phyloP scores from a whole-genome alignment of 1,140 invertebrate genomes.

The Bombus fervidus region DNA sequence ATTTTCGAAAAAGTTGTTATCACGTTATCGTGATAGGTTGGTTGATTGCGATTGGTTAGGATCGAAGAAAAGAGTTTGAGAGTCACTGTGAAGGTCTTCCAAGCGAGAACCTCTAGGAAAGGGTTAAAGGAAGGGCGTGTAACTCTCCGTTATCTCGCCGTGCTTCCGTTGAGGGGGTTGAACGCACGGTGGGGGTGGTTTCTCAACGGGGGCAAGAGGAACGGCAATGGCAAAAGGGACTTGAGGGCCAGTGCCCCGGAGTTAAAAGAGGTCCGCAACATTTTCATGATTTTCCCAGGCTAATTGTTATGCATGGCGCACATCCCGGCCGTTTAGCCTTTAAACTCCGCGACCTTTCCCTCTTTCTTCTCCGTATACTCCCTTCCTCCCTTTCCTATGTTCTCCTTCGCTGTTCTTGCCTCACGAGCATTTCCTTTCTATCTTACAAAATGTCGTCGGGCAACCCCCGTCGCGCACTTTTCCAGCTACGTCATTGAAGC shows the following conservation, averaged over 20 bases:
- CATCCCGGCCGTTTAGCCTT: slow-evolving; percentile 77
- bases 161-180: slow-evolving; percentile 74
- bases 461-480: slow-evolving; percentile 39
- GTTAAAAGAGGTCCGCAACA: slow-evolving; percentile 78
- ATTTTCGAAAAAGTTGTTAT: not conserved
- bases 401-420: not conserved
- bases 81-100: slow-evolving; percentile 59
- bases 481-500: slow-evolving; percentile 51
- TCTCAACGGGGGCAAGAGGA: slow-evolving; percentile 46
- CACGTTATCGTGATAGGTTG: not conserved
- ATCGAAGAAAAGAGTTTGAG: slow-evolving; percentile 44
- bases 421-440: slow-evolving; percentile 23
- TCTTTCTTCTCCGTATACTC: slow-evolving; percentile 39
- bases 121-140: slow-evolving; percentile 78
- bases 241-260: slow-evolving; percentile 59
- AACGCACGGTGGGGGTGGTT: slow-evolving; percentile 46
- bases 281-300: slow-evolving; percentile 82
- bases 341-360: slow-evolving; percentile 69
- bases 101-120: slow-evolving; percentile 66
- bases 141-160: slow-evolving; percentile 80
- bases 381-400: not conserved
- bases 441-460: slow-evolving; percentile 8
- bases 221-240: slow-evolving; percentile 60
- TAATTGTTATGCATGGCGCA: slow-evolving; percentile 82
- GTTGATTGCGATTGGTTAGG: not conserved